Evolutionary conservation across 2,797 vertebrate species (phyloP).

Genomic region (Echeneis naucrates): DNA sequence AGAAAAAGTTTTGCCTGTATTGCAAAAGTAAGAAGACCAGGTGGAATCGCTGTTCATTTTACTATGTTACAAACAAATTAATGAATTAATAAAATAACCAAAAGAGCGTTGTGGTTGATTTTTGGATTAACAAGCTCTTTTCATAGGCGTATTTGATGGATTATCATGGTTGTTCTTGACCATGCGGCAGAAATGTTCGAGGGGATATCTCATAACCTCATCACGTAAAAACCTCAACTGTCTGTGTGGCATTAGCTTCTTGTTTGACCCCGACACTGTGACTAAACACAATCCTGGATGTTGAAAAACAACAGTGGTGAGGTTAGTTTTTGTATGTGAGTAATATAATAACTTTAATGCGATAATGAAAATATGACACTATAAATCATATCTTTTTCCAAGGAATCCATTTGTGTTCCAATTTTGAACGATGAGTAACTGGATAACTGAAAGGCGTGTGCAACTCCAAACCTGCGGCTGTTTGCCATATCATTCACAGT

Average conservation of each 20-base stretch:
- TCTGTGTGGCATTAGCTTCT: too few relatives aligned
- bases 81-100: neutral
- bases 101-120: too few relatives aligned
- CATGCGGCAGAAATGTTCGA: neutral
- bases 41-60: neutral
- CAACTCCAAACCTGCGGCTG: neutral
- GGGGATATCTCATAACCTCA: neutral
- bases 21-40: neutral
- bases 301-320: neutral
- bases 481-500: conserved; percentile 2
- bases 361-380: too few relatives aligned
- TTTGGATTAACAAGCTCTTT: neutral
- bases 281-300: neutral
- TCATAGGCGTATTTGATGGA: neutral
- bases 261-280: neutral
- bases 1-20: neutral
- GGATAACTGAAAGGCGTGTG: neutral
- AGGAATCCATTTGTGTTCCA: too few relatives aligned
- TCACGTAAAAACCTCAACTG: neutral
- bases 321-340: too few relatives aligned
- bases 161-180: too few relatives aligned
- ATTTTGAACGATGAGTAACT: neutral
- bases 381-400: too few relatives aligned
- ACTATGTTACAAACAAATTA: neutral
- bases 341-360: too few relatives aligned